Conservation (phyloP, 2,888 invertebrate species). For the Atherix ibis region DNA sequence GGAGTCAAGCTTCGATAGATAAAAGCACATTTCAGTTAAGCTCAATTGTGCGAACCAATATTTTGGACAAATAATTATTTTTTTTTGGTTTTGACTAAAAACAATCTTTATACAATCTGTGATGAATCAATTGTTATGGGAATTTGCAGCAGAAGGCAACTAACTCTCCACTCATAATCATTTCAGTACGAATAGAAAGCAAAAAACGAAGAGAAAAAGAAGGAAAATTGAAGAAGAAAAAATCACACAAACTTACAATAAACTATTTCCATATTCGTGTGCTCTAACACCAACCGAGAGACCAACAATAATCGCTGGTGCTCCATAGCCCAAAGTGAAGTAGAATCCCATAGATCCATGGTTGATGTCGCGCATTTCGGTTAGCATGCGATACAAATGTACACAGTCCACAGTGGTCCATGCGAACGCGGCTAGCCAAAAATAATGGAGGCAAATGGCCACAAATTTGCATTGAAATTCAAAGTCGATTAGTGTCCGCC, state of each 20-base stretch:
- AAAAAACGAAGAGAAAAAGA: too few relatives aligned
- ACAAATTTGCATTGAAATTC: slow-evolving; percentile 80
- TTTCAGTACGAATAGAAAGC: too few relatives aligned
- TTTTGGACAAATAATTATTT: too few relatives aligned
- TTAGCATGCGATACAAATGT: slow-evolving; percentile 84
- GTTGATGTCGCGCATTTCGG: slow-evolving; percentile 91
- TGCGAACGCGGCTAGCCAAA: slow-evolving; percentile 77
- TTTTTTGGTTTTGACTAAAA: too few relatives aligned
- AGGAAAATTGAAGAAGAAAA: too few relatives aligned
- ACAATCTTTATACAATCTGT: too few relatives aligned
- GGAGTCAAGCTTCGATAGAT: too few relatives aligned
- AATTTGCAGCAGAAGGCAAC: too few relatives aligned
- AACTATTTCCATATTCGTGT: slow-evolving; percentile 86
- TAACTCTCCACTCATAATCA: too few relatives aligned
- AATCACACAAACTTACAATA: slow-evolving; percentile 74
- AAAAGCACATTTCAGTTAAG: too few relatives aligned
- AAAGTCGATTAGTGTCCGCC: slow-evolving; percentile 62
- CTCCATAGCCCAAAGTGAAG: slow-evolving; percentile 80
- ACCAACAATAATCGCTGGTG: slow-evolving; percentile 81
- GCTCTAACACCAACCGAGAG: slow-evolving; percentile 83
- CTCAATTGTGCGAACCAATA: too few relatives aligned
- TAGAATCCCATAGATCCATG: slow-evolving; percentile 88
- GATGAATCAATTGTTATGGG: too few relatives aligned
- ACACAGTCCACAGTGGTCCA: slow-evolving; percentile 89
- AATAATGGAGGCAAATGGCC: slow-evolving; percentile 83